phyloP scores from a whole-genome alignment of 2,113 vertebrate species.

The Riparia riparia region DNA sequence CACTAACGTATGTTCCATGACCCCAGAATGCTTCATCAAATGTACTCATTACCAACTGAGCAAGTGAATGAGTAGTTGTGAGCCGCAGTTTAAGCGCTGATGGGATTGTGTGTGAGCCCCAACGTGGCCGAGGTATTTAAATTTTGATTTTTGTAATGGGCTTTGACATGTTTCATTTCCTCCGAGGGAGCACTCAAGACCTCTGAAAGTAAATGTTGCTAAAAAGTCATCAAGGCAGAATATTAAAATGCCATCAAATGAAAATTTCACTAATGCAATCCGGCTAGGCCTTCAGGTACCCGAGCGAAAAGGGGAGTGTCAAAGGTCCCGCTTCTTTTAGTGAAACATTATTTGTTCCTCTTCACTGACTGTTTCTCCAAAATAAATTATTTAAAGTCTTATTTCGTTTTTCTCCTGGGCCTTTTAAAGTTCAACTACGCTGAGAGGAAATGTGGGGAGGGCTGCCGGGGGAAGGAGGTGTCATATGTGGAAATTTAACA shows the following conservation, averaged over 20 bases:
- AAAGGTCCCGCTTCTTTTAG: slow-evolving; percentile 91
- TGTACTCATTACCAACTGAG: slow-evolving; percentile 96
- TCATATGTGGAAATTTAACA: slow-evolving; percentile 36
- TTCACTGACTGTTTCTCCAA: slow-evolving; percentile 96
- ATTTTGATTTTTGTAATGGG: slow-evolving; percentile 99
- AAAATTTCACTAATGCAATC: slow-evolving; percentile 99
- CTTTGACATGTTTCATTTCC: slow-evolving; percentile 99
- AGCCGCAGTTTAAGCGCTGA: slow-evolving; percentile 89
- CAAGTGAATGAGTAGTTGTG: slow-evolving; percentile 96
- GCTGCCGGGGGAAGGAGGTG: not conserved
- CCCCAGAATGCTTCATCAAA: slow-evolving; percentile 99
- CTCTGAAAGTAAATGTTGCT: slow-evolving; percentile 99
- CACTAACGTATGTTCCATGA: slow-evolving; percentile 96
- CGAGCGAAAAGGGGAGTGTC: slow-evolving; percentile 83
- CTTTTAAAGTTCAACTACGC: slow-evolving; percentile 87
- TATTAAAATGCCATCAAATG: slow-evolving; percentile 99
- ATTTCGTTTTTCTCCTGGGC: slow-evolving; percentile 87
- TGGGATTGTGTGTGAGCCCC: slow-evolving; percentile 94
- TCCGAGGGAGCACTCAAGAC: slow-evolving; percentile 96
- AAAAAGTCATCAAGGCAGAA: slow-evolving; percentile 99
- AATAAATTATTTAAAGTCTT: slow-evolving; percentile 99
- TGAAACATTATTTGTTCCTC: slow-evolving; percentile 99
- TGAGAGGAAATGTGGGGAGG: slow-evolving; percentile 55
- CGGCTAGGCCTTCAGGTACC: slow-evolving; percentile 94
- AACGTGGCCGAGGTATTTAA: slow-evolving; percentile 99